Evolutionary conservation across 2,797 vertebrate genomes (phyloP).

Genomic region (Sebastes steindachneri): DNA sequence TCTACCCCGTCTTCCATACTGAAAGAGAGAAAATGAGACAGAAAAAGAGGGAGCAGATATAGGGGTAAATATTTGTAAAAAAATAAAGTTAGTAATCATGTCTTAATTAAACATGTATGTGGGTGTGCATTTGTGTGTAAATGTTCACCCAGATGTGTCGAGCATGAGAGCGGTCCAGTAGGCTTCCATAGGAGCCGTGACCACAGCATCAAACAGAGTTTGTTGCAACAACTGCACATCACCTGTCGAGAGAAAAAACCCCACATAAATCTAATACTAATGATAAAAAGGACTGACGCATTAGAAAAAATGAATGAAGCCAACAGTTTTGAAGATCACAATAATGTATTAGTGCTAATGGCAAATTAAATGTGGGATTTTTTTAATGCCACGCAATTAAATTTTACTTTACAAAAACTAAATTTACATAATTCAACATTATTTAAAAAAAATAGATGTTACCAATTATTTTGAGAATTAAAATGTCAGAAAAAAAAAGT

Average conservation of each 20-base stretch:
- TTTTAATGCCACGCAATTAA: neutral
- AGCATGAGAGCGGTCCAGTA: constrained; percentile 95
- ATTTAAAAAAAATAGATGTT: too few species aligned
- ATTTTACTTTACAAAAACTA: too few species aligned
- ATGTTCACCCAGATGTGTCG: constrained; percentile 86
- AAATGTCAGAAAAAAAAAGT: too few species aligned
- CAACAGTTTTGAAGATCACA: neutral
- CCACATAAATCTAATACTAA: neutral
- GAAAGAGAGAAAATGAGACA: neutral
- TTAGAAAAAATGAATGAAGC: neutral
- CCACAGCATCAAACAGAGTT: constrained; percentile 93
- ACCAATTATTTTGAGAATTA: too few species aligned
- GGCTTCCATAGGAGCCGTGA: constrained; percentile 96
- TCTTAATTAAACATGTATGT: neutral
- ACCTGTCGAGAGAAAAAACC: constrained; percentile 78
- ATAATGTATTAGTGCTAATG: too few species aligned
- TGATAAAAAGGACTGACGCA: neutral
- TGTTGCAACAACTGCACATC: constrained; percentile 89
- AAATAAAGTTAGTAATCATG: neutral
- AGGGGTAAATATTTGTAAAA: neutral
- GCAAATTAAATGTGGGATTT: neutral
- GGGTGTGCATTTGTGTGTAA: neutral
- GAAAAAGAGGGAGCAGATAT: neutral
- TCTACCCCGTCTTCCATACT: constrained; percentile 87
- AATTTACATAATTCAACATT: too few species aligned